Evolutionary conservation across 2,113 vertebrate species (phyloP).

Genomic region (Pseudorhombus dupliciocellatus): DNA sequence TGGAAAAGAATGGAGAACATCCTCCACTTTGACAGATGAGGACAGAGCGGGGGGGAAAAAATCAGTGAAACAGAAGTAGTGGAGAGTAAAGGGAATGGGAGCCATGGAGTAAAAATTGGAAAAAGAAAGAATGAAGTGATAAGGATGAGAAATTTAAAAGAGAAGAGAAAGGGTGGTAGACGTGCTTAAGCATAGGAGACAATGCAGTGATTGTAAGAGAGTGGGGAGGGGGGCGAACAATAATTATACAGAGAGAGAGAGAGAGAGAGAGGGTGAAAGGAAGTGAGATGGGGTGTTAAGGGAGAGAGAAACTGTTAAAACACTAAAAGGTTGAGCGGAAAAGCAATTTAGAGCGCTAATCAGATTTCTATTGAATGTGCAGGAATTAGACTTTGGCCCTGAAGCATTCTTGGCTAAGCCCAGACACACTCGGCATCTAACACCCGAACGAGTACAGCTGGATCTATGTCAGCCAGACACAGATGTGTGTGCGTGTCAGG

Average conservation of each 20-base stretch:
- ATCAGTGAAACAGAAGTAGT: background rate
- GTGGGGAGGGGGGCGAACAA: conserved; percentile 22
- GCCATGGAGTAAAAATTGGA: background rate
- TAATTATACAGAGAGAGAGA: conserved; percentile 58
- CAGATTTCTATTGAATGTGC: conserved; percentile 76
- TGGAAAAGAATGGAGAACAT: conserved; percentile 44
- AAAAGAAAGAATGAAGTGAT: conserved; percentile 27
- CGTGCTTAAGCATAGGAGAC: conserved; percentile 20
- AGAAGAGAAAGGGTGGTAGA: conserved; percentile 8
- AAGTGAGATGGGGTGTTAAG: conserved; percentile 45
- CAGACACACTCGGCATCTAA: conserved; percentile 49
- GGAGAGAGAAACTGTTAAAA: conserved; percentile 56
- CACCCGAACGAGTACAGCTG: conserved; percentile 22
- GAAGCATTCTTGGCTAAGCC: conserved; percentile 44
- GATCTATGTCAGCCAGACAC: conserved; percentile 50
- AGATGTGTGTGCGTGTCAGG: background rate
- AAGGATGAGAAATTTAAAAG: background rate
- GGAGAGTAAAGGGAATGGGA: background rate
- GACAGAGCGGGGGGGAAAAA: conserved; percentile 17
- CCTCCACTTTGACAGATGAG: conserved; percentile 29
- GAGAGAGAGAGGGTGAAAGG: conserved; percentile 43
- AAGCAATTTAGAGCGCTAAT: conserved; percentile 78
- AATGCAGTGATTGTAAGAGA: conserved; percentile 11
- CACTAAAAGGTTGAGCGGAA: conserved; percentile 72
- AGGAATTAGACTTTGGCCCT: conserved; percentile 64